Base-by-base conservation (phyloP, 1,140 invertebrate species). In the Frieseomelitta varia region DNA sequence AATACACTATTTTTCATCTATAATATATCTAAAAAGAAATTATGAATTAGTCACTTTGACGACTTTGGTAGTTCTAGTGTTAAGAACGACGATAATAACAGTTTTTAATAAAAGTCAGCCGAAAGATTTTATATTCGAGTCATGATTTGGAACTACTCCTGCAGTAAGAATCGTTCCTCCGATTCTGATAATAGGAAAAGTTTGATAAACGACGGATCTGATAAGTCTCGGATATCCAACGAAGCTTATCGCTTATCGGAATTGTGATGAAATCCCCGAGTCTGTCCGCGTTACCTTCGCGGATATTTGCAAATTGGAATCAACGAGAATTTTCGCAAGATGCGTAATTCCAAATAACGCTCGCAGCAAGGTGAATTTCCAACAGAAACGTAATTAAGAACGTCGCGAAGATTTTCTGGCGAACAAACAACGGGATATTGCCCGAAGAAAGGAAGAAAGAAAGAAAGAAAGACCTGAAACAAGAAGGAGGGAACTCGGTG, bases 161-260 rank as follows among this genome's bases (percentile, higher is more conserved):
- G 56, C 24, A 39, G 39, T 47, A 24, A 61, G 3, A 14, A 61
- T n/a, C 58, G 14, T 61, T 61, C 58, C 55, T n/a, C 74, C 56
- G 51, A 69, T 67, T 84, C 84, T 34, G 86, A 88, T 85, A 89
- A 90, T 91, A 92, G 91, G 80, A 85, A 92, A 81, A 87, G 39
- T 85, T 83, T 92, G 92, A 93, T 90, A 91, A 93, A 93, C 90
- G 88, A 85, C 85, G 87, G 47, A 55, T 88, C 73, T 80, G 69
- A 67, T 80, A 71, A 80, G 24, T 83, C 6, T 39, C 39, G 6
- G 39, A 39, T 39, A 39, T 39, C 78, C 82, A 27, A 39, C 63
- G 51, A 27, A 55, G 63, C 71, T 79, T 56, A 67, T 82, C 76
- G 72, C 58, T 76, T 55, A 53, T 14, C 39, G 34, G 68, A 87